These are phyloP conservation scores for Piprites chloris DNA, from an alignment of 2,113 vertebrate species.

Conservation along the genomic window DNA sequence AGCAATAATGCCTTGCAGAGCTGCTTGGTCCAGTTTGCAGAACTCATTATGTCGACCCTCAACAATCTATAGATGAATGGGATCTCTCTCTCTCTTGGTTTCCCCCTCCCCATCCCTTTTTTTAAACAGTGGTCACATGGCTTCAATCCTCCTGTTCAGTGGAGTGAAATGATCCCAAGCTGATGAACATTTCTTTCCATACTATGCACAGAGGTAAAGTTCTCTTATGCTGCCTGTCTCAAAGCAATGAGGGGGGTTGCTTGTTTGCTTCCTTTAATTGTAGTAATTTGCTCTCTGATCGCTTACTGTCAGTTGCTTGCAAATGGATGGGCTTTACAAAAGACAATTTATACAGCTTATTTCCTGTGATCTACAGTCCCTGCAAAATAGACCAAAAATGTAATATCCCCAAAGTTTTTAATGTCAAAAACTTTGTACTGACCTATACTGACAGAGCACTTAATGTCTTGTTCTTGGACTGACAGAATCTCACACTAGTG, in stretches of 20 bases:
- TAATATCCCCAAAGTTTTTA: background rate
- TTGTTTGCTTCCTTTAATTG: background rate
- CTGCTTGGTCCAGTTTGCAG: slow-evolving; percentile 58
- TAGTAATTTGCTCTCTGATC: background rate
- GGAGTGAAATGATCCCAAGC: background rate
- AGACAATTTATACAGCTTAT: background rate
- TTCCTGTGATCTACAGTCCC: background rate
- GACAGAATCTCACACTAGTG: background rate
- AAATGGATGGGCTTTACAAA: background rate
- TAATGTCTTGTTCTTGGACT: background rate
- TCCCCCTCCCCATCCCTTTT: background rate
- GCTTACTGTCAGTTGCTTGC: background rate
- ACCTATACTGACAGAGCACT: background rate
- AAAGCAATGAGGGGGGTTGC: background rate
- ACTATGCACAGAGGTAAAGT: slow-evolving; percentile 10
- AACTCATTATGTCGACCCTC: slow-evolving; percentile 61
- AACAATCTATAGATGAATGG: slow-evolving; percentile 20
- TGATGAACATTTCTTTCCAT: background rate
- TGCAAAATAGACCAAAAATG: background rate
- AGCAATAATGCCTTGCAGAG: slow-evolving; percentile 63
- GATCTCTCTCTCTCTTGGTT: background rate
- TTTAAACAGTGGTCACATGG: background rate
- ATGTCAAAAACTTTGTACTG: background rate
- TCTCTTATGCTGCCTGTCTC: background rate
- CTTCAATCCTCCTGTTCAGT: background rate